phyloP scores from a whole-genome alignment of 1,140 invertebrate species.

The Idris sp. region DNA sequence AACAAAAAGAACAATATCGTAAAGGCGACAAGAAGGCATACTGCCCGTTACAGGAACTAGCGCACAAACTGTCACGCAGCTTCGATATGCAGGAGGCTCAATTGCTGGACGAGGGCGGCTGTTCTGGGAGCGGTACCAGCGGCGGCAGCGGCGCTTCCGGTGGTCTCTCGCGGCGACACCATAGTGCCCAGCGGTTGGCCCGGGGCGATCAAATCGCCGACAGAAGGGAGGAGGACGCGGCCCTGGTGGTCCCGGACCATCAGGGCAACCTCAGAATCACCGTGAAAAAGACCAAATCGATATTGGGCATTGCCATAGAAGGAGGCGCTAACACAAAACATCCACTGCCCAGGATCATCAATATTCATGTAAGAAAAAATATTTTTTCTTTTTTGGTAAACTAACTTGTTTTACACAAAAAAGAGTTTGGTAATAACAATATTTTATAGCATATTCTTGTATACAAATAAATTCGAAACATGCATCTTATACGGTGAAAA shows the following conservation, averaged over 20 bases:
- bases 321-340: conserved; percentile 97
- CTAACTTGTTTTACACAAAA: too few species aligned
- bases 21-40: conserved; percentile 47
- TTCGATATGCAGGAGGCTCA: conserved; percentile 92
- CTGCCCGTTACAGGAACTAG: conserved; percentile 83
- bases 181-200: conserved; percentile 72
- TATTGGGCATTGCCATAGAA: conserved; percentile 97
- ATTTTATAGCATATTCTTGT: too few species aligned
- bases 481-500: too few species aligned
- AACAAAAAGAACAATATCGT: not conserved
- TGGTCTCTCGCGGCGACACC: conserved; percentile 73
- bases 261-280: conserved; percentile 91
- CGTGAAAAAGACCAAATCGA: conserved; percentile 94
- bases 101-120: conserved; percentile 83
- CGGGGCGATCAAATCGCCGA: conserved; percentile 78
- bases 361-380: conserved; percentile 95
- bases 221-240: conserved; percentile 81
- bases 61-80: conserved; percentile 89
- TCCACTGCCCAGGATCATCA: conserved; percentile 95
- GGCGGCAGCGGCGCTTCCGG: conserved; percentile 79
- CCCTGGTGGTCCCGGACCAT: conserved; percentile 87
- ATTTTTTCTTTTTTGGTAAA: too few species aligned
- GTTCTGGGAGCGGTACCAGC: conserved; percentile 79
- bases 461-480: too few species aligned
- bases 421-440: too few species aligned